Evolutionary conservation across 1,140 invertebrate genomes (phyloP).

Genomic region (Drosophila melanica): DNA sequence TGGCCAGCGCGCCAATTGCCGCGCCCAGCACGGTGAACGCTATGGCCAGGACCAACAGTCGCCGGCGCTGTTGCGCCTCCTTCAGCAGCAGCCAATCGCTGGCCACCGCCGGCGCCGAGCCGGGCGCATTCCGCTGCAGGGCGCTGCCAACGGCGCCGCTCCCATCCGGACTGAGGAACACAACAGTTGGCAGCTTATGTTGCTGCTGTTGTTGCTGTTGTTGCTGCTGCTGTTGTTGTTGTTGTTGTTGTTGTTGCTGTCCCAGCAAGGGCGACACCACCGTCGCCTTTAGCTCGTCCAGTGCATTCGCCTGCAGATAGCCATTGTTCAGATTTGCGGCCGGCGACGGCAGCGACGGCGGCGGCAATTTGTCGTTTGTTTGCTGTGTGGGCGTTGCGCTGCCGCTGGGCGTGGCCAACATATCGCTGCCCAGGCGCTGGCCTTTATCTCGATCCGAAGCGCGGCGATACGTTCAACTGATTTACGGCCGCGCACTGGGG

Average conservation of each 20-base stretch:
- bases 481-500: not conserved
- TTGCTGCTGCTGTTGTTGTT: conserved; percentile 14
- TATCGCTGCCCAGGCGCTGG: conserved; percentile 21
- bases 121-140: conserved; percentile 2
- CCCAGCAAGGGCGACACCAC: conserved; percentile 64
- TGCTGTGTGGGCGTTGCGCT: conserved; percentile 35
- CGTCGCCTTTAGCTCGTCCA: conserved; percentile 62
- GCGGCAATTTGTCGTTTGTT: conserved; percentile 26
- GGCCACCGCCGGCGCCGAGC: conserved; percentile 15
- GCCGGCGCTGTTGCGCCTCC: conserved; percentile 71
- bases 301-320: conserved; percentile 62
- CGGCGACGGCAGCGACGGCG: not conserved
- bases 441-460: not conserved
- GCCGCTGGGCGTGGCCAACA: conserved; percentile 53
- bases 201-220: conserved; percentile 48
- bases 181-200: conserved; percentile 73
- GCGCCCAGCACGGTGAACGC: conserved; percentile 79
- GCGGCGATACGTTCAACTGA: not conserved
- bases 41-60: conserved; percentile 72
- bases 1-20: conserved; percentile 79
- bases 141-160: conserved; percentile 54
- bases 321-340: conserved; percentile 65
- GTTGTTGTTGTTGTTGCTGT: conserved; percentile 9
- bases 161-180: conserved; percentile 68
- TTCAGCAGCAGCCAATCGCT: conserved; percentile 78